Evolutionary conservation across 2,888 invertebrate genomes (phyloP), one percentile per base, ranked within the genome.

Genomic region (Rhaphigaster nebulosa): DNA sequence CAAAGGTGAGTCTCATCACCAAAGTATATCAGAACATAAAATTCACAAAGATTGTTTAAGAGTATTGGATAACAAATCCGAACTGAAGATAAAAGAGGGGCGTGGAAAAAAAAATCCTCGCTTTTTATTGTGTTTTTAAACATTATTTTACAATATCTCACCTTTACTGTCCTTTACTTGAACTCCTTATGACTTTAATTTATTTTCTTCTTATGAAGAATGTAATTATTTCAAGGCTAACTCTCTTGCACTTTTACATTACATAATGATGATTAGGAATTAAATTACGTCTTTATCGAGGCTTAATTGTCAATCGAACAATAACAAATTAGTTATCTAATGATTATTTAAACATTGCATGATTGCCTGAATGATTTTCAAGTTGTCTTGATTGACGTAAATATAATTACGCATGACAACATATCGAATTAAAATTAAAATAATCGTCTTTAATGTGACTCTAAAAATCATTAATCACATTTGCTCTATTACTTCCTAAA

Each of bases 361-460:
- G 45, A 84, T 80, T 38, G 26, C 45, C 80, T 80, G 80, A 80
- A 80, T 84, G 84, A 84, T 45, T n/a, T 45, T 84, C 45, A 41
- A 45, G 1, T 84, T 84, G n/a, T 45, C 70, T 76, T 76, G 70
- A 76, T 76, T 76, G 70, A 76, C 70, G 70, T 76, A 76, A 76
- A 76, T 76, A 38, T 76, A 76, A 76, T 76, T 76, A 76, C 23
- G 38, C 20, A 76, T 34, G 65, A 65, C 65, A 65, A 65, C 29
- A 38, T 34, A 20, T 76, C 34, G 70, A 76, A 20, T 76, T 20
- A 76, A 76, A 76, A 38, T 76, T 20, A 76, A 76, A 76, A 76
- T 76, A 76, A 76, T 76, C 10, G 20, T 26, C 23, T 76, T 23
- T 76, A 76, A 38, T 76, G 0, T 20, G 38, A 10, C 20, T 6